Percentiles rank a stretch among this genome's conserved stretches.
Evolutionary conservation across 2,888 invertebrate genomes (phyloP).

Genomic region (Phyto melanocephala): DNA sequence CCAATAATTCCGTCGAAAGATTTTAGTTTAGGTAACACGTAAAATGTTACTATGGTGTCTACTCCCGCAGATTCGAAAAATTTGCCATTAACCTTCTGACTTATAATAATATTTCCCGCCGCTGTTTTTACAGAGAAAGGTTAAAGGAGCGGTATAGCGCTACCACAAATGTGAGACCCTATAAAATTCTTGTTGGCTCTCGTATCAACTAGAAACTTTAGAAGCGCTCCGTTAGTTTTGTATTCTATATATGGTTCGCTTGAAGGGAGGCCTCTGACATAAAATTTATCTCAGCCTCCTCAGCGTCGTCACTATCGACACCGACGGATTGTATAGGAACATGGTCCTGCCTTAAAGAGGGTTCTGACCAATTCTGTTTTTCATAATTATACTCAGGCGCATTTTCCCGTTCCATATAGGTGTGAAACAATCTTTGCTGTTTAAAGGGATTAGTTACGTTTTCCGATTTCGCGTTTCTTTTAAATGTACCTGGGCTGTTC

Average conservation of each 20-base stretch:
- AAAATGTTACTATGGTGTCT: background rate
- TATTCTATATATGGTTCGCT: slow-evolving; percentile 11
- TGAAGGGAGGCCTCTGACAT: no score
- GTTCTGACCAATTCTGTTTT: background rate
- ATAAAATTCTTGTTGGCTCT: slow-evolving; percentile 11
- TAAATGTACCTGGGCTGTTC: background rate
- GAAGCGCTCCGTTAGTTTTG: background rate
- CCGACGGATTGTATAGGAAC: background rate
- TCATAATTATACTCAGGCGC: background rate
- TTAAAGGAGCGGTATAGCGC: background rate
- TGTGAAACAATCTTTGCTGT: background rate
- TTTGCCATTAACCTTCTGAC: background rate
- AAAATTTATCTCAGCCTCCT: no score
- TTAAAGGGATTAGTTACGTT: background rate
- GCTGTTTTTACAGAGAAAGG: background rate
- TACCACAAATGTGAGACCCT: background rate
- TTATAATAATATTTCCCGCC: background rate
- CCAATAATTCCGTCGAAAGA: no score
- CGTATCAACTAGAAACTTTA: slow-evolving; percentile 29
- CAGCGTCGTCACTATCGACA: background rate
- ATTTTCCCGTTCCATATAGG: background rate
- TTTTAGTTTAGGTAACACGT: background rate
- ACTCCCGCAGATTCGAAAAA: background rate
- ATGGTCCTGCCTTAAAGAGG: background rate
- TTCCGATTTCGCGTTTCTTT: background rate